Evolutionary conservation across 2,888 invertebrate genomes (phyloP).

Genomic region (Lutraria lutraria): DNA sequence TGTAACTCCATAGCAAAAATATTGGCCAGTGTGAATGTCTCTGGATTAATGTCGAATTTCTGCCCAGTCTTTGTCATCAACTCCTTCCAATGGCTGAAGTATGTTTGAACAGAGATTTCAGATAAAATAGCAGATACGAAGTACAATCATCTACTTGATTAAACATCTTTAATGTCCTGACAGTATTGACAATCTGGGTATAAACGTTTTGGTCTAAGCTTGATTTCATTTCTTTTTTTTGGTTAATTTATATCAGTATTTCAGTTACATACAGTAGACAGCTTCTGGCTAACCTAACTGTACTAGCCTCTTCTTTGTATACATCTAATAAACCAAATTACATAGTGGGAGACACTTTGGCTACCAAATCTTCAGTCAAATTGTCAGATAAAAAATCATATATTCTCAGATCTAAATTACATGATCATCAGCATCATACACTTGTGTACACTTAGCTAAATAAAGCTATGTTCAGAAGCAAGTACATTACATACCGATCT

Average conservation of each 20-base stretch:
- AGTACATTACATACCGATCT: conserved; percentile 87
- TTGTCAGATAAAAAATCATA: no score
- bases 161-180: no score
- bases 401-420: no score
- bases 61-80: conserved; percentile 94
- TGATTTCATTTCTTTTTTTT: neutral
- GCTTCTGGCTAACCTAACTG: no score
- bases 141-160: neutral
- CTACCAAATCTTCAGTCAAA: no score
- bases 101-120: neutral
- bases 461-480: neutral
- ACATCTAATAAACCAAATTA: no score
- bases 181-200: neutral
- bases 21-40: conserved; percentile 95
- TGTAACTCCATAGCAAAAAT: conserved; percentile 97
- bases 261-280: neutral
- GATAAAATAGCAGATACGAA: neutral
- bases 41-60: conserved; percentile 94
- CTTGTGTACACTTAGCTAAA: neutral
- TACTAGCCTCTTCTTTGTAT: no score
- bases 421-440: no score
- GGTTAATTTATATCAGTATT: no score
- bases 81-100: conserved; percentile 93
- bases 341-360: no score
- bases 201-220: neutral